Base-by-base conservation (phyloP, 2,888 invertebrate genomes). In the Crepidodera aurea region DNA sequence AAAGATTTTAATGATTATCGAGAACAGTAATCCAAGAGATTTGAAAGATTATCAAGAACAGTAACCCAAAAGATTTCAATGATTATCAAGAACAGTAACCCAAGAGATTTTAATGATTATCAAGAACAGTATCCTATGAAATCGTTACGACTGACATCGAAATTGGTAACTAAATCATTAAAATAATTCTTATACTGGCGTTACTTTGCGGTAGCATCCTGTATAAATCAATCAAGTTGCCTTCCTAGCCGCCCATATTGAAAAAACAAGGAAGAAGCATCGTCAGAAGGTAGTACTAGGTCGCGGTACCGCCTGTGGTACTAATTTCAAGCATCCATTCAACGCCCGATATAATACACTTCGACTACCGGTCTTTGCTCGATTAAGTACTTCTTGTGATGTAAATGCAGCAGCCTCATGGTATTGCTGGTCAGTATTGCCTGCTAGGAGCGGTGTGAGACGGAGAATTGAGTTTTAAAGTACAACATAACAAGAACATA, bases 241-340 rank as follows among this genome's bases (percentile, higher is more conserved):
- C 6, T 13, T 34, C 10, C 34, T 34, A 4, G 34, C 8, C 32
- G n/a, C 3, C n/a, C 32, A n/a, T 2, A 6, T 7, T 8, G 13
- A 34, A 34, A 34, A 34, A 13, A 34, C n/a, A 13, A 56, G 13
- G 34, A 34, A 34, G 13, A 2, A 2, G 13, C 12, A 34, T 6
- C 12, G 13, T 34, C 34, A 34, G 34, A 13, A 12, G 12, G 34
- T 34, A 34, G 34, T 60, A 69, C 70, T 69, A 61, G 71, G 71
- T 71, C 71, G 67, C 57, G 57, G 66, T 59, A 68, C 61, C 25
- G 71, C 71, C 67, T 46, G 48, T 57, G 66, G 69, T 68, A 64
- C 68, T 69, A 67, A 68, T 67, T 69, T 67, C 67, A 69, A 62
- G 44, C 55, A 51, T 44, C 56, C 46, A 56, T 53, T 15, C 60